These are phyloP conservation scores for Poicephalus gulielmi DNA, from an alignment of 2,113 vertebrate genomes.

Conservation along the genomic window DNA sequence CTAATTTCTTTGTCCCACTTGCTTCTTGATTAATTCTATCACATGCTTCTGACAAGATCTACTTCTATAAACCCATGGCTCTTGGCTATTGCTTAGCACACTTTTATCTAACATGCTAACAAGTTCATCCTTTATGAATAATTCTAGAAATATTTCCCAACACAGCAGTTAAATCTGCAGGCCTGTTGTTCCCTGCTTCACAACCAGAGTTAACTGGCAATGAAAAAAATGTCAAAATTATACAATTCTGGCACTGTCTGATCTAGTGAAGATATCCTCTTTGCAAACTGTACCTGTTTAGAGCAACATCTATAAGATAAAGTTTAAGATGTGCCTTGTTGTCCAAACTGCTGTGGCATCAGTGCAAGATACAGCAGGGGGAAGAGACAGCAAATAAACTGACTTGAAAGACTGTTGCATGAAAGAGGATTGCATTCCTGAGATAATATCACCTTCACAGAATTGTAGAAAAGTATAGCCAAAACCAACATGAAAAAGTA, in stretches of 20 bases:
- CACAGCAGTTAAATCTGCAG: conserved; percentile 8
- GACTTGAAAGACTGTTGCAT: neutral
- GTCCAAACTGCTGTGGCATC: neutral
- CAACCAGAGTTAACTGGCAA: neutral
- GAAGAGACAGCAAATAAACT: neutral
- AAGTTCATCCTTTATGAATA: conserved; percentile 45
- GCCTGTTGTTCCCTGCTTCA: neutral
- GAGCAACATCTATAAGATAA: neutral
- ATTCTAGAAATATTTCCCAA: conserved; percentile 11
- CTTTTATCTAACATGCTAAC: conserved; percentile 28
- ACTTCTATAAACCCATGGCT: conserved; percentile 23
- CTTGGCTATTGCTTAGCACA: conserved; percentile 1
- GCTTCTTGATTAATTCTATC: conserved; percentile 32
- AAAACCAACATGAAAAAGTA: neutral
- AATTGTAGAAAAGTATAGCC: neutral
- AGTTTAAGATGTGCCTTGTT: neutral
- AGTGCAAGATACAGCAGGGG: neutral
- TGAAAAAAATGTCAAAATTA: neutral
- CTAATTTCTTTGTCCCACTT: conserved; percentile 33
- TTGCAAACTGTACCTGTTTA: neutral
- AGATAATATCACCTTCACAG: neutral
- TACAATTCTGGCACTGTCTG: neutral
- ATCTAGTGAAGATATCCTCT: neutral
- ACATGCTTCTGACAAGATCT: conserved; percentile 20
- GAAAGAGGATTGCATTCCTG: neutral